Evolutionary conservation across 2,113 vertebrate genomes (phyloP).

Genomic region (Arvicanthis niloticus): DNA sequence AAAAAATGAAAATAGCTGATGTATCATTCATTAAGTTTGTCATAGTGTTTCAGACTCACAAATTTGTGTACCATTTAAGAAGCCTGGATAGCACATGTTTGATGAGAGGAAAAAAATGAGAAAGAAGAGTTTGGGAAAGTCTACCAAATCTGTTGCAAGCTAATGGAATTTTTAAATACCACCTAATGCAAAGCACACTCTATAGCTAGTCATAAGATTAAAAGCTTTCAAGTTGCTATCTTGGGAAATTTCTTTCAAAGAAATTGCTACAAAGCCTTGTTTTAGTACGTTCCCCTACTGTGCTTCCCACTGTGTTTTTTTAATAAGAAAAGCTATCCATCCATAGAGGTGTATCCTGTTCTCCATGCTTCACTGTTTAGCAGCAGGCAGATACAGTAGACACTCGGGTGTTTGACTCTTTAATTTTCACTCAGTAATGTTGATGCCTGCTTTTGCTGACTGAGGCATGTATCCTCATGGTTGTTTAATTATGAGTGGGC

Average conservation of each 20-base stretch:
- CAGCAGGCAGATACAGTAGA: conserved; percentile 91
- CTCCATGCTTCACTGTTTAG: conserved; percentile 96
- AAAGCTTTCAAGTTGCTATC: conserved; percentile 89
- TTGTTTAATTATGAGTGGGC: conserved; percentile 84
- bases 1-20: conserved; percentile 43
- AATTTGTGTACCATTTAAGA: conserved; percentile 44
- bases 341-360: conserved; percentile 99
- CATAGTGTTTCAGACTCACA: conserved; percentile 51
- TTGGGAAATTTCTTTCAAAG: conserved; percentile 92
- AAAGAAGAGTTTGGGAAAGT: conserved; percentile 74
- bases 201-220: conserved; percentile 85
- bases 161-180: conserved; percentile 83
- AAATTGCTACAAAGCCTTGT: conserved; percentile 96
- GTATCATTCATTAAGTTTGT: conserved; percentile 53
- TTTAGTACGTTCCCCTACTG: conserved; percentile 94
- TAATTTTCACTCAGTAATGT: conserved; percentile 88
- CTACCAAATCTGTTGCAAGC: conserved; percentile 79
- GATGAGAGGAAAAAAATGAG: conserved; percentile 46
- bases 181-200: conserved; percentile 82
- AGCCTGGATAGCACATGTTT: conserved; percentile 59
- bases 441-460: conserved; percentile 84
- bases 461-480: conserved; percentile 83
- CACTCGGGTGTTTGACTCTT: conserved; percentile 88
- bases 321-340: conserved; percentile 99
- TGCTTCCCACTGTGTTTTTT: conserved; percentile 96